Base-by-base conservation (phyloP, 2,797 vertebrate species). In the Psittacula echo region DNA sequence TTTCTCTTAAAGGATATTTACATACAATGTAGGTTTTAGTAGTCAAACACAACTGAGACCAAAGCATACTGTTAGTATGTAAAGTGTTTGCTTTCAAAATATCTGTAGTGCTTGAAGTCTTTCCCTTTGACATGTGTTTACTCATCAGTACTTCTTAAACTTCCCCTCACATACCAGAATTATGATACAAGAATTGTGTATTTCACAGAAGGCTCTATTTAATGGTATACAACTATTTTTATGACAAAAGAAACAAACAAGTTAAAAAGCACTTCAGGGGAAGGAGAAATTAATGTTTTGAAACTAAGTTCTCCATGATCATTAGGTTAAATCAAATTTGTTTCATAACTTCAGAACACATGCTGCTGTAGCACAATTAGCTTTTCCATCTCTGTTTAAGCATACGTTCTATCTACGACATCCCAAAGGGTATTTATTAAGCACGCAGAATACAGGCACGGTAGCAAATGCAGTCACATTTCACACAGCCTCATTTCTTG, bases 401-500 rank as follows among this genome's bases (percentile, higher is more conserved):
- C 48, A 34, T 1, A 78, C 27, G 18, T 53, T 78, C 32, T 66
- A 9, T 10, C 66, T 71, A 45, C 7, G 4, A 65, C 34, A 85
- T 48, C 53, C 62, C 93, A 82, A 85, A 82, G 34, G 54, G 41
- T 68, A 77, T 58, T 83, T 82, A 93, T 62, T 73, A 85, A 54
- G 54, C 30, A 77, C 48, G 79, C 87, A 88, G 78, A 94, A 90
- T 34, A 50, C 32, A 77, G 56, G 29, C 32, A 94, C 10, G 64
- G 37, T 1, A 90, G 91, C 62, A 94, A 94, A 88, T 10, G 41
- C 39, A 95, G 47, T 41, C 54, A 73, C 68, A 76, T 79, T 77
- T 78, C 95, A 89, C 50, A 90, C 29, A 89, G 62, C 13, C 77
- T 71, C 70, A 56, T 93, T 85, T 92, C 65, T 84, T 95, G 37